Percentiles rank a stretch among this genome's conserved stretches.
Evolutionary conservation across 2,113 vertebrate genomes (phyloP).

Genomic region (Martes martes): DNA sequence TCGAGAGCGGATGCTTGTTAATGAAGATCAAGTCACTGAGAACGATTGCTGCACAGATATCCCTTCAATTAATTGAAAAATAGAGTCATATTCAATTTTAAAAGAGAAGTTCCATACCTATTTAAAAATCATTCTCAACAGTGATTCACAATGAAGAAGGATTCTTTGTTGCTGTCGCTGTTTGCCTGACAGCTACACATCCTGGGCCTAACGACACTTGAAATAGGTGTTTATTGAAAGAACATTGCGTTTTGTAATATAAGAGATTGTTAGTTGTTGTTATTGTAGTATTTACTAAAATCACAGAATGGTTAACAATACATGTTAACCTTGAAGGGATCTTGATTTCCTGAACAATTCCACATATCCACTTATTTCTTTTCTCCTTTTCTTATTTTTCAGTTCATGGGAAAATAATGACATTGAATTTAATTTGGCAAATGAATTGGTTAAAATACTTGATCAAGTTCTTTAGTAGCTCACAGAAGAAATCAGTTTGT

Average conservation of each 20-base stretch:
- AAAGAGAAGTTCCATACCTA: background rate
- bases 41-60: background rate
- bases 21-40: background rate
- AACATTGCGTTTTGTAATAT: background rate
- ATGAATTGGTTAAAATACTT: background rate
- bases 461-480: background rate
- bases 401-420: background rate
- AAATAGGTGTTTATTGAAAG: background rate
- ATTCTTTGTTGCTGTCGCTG: background rate
- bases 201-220: background rate
- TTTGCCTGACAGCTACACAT: background rate
- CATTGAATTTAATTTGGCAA: slow-evolving; percentile 4
- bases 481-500: background rate
- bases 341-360: slow-evolving; percentile 13
- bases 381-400: background rate
- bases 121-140: background rate
- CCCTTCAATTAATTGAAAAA: background rate
- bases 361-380: background rate
- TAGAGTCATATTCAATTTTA: background rate
- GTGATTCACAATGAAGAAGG: background rate
- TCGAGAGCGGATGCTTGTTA: background rate
- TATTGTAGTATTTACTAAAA: background rate
- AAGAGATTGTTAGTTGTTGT: background rate
- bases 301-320: background rate
- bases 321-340: background rate